Base-by-base conservation (phyloP, 2,113 vertebrate species). In the Rhinopomastus cyanomelas region DNA sequence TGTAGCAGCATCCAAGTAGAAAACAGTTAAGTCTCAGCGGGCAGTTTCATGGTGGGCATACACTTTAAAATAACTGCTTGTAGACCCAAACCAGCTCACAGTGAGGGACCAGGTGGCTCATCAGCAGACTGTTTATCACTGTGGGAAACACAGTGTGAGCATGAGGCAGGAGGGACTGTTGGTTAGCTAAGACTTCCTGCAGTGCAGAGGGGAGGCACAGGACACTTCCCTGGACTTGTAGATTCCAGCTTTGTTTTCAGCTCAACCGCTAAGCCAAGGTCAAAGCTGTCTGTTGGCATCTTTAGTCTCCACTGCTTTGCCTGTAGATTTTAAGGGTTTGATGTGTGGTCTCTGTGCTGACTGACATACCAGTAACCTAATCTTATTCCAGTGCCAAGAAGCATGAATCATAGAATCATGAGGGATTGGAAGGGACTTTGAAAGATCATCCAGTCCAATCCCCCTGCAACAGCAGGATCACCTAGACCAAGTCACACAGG, bases 101-200 rank as follows among this genome's bases (percentile, higher is more conserved):
- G 6, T 22, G 22, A 65, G 49, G 52, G 15, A 61, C 11, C 80
- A 83, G 3, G 1, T 67, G 52, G 26, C 26, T 42, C 37, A 85
- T 12, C 19, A 82, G 66, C 44, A 49, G 37, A 23, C 8, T 75
- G 34, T 48, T 64, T 11, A 37, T 67, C 37, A 39, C 56, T 8
- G 2, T 9, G 22, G 52, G 30, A 32, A 80, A 9, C 17, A 32
- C 0, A 0, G 51, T 69, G 26, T 16, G 30, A 85, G 26, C 19
- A 19, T 13, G 76, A 23, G 69, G 52, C 34, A 62, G 56, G 17
- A 78, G 64, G 59, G 5, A 29, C 29, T 59, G n/a, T n/a, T 32
- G 39, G 23, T 30, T 81, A 44, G 26, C 42, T n/a, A 26, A 85
- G 42, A 55, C 4, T 57, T 83, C 42, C 15, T 64, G 37, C 42